These are phyloP conservation scores for Drosophila pseudoananassae DNA, from an alignment of 1,140 invertebrate genomes.

Conservation along the genomic window DNA sequence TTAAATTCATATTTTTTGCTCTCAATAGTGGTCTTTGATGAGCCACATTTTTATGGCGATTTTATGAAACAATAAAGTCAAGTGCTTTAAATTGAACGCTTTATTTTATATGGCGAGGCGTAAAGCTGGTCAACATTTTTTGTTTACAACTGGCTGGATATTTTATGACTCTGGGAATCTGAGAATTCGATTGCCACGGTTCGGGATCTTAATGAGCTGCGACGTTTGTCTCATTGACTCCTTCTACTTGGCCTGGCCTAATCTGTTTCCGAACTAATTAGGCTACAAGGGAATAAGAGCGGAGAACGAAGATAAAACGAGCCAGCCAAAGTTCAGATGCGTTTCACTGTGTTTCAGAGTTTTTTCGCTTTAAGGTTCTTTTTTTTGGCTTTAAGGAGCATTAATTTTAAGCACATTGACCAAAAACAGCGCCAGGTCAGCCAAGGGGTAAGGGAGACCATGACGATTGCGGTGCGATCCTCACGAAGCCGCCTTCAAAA, in stretches of 20 bases:
- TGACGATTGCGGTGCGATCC: slow-evolving; percentile 69
- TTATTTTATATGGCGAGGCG: slow-evolving; percentile 39
- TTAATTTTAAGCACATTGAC: slow-evolving; percentile 78
- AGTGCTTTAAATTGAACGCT: slow-evolving; percentile 54
- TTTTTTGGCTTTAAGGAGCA: slow-evolving; percentile 54
- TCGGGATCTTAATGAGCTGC: slow-evolving; percentile 42
- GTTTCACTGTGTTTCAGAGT: slow-evolving; percentile 41
- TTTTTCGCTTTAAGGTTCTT: slow-evolving; percentile 9
- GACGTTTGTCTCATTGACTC: slow-evolving; percentile 52
- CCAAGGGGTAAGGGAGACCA: slow-evolving; percentile 20
- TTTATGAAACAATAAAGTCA: slow-evolving; percentile 63
- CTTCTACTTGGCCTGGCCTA: slow-evolving; percentile 48
- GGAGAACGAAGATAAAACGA: slow-evolving; percentile 33
- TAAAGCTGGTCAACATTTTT: slow-evolving; percentile 62
- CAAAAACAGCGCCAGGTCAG: slow-evolving; percentile 75
- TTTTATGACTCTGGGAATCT: slow-evolving; percentile 24
- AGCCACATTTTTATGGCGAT: slow-evolving; percentile 41
- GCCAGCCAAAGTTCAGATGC: slow-evolving; percentile 62
- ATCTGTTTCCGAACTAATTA: slow-evolving; percentile 76
- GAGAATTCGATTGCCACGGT: slow-evolving; percentile 24
- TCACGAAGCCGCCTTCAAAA: slow-evolving; percentile 80
- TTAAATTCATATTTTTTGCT: slow-evolving; percentile 17
- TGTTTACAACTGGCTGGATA: slow-evolving; percentile 38
- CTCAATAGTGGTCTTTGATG: slow-evolving; percentile 13
- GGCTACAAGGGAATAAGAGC: slow-evolving; percentile 59